Evolutionary conservation across 2,797 vertebrate genomes (phyloP).

Genomic region (Rhincodon typus): DNA sequence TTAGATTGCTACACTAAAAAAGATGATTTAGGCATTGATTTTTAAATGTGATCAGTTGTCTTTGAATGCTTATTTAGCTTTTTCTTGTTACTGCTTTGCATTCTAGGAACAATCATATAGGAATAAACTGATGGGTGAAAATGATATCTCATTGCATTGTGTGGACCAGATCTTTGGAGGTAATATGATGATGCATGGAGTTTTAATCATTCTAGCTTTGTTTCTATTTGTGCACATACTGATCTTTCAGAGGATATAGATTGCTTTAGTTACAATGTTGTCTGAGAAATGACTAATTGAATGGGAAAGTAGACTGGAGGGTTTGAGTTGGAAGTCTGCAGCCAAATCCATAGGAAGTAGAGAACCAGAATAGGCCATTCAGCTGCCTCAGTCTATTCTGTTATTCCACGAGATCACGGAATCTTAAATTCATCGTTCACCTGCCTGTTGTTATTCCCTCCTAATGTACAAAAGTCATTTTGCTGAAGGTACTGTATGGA

Average conservation of each 20-base stretch:
- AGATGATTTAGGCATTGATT: not conserved
- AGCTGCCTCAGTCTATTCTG: not conserved
- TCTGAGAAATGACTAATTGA: not conserved
- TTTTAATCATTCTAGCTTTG: not conserved
- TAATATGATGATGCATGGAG: constrained; percentile 42
- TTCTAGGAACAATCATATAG: constrained; percentile 67
- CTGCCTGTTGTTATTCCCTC: not conserved
- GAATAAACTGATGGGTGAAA: constrained; percentile 76
- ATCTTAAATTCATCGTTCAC: not conserved
- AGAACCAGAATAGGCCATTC: not conserved
- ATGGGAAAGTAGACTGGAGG: not conserved
- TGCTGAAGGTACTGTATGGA: not conserved
- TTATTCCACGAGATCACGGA: not conserved
- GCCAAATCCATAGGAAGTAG: not conserved
- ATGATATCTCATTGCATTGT: constrained; percentile 76
- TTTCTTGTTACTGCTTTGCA: constrained; percentile 18
- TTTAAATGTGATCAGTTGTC: not conserved
- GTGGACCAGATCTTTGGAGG: constrained; percentile 80
- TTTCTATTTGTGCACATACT: not conserved
- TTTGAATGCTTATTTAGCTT: not conserved
- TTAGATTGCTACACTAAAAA: not conserved
- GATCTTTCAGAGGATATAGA: not conserved
- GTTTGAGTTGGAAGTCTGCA: not conserved
- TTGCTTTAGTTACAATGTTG: not conserved
- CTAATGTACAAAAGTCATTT: not conserved